Evolutionary conservation across 2,888 invertebrate species (phyloP), one percentile per base, ranked within the genome.

Genomic region (Zaprionus lineosus): DNA sequence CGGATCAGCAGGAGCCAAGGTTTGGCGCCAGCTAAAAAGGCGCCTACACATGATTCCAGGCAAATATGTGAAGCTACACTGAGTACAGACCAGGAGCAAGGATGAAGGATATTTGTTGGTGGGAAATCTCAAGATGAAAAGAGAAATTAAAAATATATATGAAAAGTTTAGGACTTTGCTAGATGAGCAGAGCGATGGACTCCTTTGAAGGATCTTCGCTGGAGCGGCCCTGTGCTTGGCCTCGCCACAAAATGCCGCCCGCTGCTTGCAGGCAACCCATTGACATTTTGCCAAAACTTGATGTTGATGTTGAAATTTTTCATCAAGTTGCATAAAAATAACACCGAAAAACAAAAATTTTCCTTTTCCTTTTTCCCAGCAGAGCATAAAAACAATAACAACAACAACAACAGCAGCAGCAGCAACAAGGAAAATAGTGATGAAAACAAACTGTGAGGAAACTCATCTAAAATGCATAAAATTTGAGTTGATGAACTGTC

Each of bases 401-500:
- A 50, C 6, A 15, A 37, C 16, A 50, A 43, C 33, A 51, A 19
- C 44, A 40, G 6, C 19, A 50, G 15, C 7, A 37, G 12, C 34
- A 37, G n/a, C 31, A 56, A 40, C 19, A n/a, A 44, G 40, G 28
- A 53, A 59, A 60, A 66, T 50, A 29, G 37, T 51, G 73, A 73
- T 70, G 66, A 70, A 72, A 74, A 67, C 84, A 85, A 79, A 85
- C 84, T 85, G 68, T 63, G 85, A 78, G 84, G 59, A 74, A 86
- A 86, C 81, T 85, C 85, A 73, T 78, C 74, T 85, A 87, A 88
- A 87, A 77, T 87, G 87, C 88, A 87, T 88, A 86, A 84, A 86
- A 87, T 87, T 88, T 87, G 84, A 87, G 86, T 87, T 86, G 86
- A 87, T 88, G 84, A 87, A 85, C 85, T 75, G 69, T 48, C 53